Evolutionary conservation across 2,797 vertebrate genomes (phyloP), one percentile per base, ranked within the genome.

Genomic region (Sebastolobus altivelis): DNA sequence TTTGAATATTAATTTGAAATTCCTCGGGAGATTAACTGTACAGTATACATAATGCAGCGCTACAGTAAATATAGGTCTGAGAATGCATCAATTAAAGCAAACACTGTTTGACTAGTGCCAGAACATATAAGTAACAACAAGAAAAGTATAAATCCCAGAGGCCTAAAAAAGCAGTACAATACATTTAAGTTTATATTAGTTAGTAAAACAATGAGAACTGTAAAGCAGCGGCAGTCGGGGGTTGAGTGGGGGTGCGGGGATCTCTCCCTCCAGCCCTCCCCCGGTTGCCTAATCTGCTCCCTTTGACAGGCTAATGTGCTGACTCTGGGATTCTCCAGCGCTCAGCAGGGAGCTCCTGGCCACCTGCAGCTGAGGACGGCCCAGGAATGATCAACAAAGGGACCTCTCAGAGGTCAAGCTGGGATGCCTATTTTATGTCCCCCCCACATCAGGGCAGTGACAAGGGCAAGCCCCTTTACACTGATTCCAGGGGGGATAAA

Each of bases 251-350:
- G 68, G 66, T 75, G 46, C 20, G 20, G 35, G 33, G 79, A 49
- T 52, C 70, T 77, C 76, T 86, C 37, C 87, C 68, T 81, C 72
- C 79, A 91, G 65, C 75, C 58, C 72, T 62, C 54, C 69, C 69
- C 77, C 71, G 40, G 35, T 35, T 77, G 65, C 72, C 70, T 92
- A 88, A 94, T 94, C 93, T 89, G 75, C 77, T 91, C 73, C 90
- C 85, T 92, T 96, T 96, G 87, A 93, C 72, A 94, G 31, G 94
- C 92, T 95, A 95, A 96, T 93, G 91, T 88, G 80, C 88, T 90
- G 91, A 92, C 87, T 89, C 49, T 67, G 84, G 88, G 80, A 90
- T 93, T 89, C 80, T 87, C 82, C 75, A 76, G 85, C 71, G 6
- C 92, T 80, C 93, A 90, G 93, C 88, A 55, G 92, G 94, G 87